Evolutionary conservation across 1,140 invertebrate genomes (phyloP).

Genomic region (Leptopilina clavipes): DNA sequence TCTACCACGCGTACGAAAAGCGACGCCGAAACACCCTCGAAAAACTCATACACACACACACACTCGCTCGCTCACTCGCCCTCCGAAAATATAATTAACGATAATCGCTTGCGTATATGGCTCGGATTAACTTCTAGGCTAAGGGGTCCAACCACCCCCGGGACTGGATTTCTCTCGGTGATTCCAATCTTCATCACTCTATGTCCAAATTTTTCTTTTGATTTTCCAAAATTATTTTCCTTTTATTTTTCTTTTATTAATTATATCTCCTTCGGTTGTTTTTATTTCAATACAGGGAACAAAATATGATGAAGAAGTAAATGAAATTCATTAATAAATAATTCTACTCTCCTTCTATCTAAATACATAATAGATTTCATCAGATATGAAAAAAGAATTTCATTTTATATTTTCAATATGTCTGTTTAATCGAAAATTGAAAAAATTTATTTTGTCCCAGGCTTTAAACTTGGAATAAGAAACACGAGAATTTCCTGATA

Average conservation of each 20-base stretch:
- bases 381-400: too few relatives aligned
- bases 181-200: constrained; percentile 26
- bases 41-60: constrained; percentile 54
- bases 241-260: constrained; percentile 64
- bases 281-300: not conserved
- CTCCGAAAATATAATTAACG: constrained; percentile 75
- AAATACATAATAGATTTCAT: too few relatives aligned
- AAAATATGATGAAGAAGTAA: not conserved
- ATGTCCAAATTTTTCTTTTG: constrained; percentile 24
- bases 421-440: too few relatives aligned
- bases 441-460: too few relatives aligned
- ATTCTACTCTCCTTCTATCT: too few relatives aligned
- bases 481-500: too few relatives aligned
- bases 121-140: constrained; percentile 70
- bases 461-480: too few relatives aligned
- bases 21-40: constrained; percentile 56
- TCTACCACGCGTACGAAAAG: constrained; percentile 50
- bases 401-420: too few relatives aligned
- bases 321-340: too few relatives aligned
- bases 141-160: constrained; percentile 37
- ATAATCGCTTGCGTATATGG: constrained; percentile 74
- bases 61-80: constrained; percentile 50
- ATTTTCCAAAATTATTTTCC: constrained; percentile 30
- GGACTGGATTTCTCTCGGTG: constrained; percentile 12
- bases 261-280: constrained; percentile 24